Evolutionary conservation across 1,140 invertebrate species (phyloP).

Genomic region (Megathymus violae): DNA sequence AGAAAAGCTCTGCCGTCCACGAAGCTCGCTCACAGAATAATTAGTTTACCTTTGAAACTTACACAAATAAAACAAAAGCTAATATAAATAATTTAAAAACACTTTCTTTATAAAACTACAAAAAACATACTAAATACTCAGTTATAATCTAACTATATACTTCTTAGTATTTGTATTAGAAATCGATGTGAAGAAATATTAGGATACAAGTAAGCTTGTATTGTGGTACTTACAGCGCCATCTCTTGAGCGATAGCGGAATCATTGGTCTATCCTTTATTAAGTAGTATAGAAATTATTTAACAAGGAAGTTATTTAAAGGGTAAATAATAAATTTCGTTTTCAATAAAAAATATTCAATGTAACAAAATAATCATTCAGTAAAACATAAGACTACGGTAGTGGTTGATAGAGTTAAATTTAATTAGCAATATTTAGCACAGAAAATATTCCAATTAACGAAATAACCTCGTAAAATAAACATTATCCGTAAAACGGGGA

Average conservation of each 20-base stretch:
- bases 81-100: too few species aligned
- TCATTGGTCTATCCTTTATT: too few species aligned
- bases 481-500: conserved; percentile 31
- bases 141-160: too few species aligned
- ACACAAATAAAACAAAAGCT: background rate
- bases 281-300: too few species aligned
- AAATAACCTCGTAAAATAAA: conserved; percentile 35
- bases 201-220: background rate
- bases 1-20: conserved; percentile 21
- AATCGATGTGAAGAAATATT: background rate
- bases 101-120: too few species aligned
- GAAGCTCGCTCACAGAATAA: background rate
- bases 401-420: background rate
- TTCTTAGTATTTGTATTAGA: too few species aligned
- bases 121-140: too few species aligned
- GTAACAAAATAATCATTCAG: conserved; percentile 6
- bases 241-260: conserved; percentile 67
- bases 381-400: conserved; percentile 10
- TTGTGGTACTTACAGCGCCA: conserved; percentile 55
- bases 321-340: too few species aligned
- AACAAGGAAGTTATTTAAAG: too few species aligned
- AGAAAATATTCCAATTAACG: conserved; percentile 20
- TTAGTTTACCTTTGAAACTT: background rate
- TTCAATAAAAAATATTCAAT: too few species aligned
- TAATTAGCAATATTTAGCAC: conserved; percentile 1